Evolutionary conservation across 1,140 invertebrate species (phyloP).

Genomic region (Neelides sp.): DNA sequence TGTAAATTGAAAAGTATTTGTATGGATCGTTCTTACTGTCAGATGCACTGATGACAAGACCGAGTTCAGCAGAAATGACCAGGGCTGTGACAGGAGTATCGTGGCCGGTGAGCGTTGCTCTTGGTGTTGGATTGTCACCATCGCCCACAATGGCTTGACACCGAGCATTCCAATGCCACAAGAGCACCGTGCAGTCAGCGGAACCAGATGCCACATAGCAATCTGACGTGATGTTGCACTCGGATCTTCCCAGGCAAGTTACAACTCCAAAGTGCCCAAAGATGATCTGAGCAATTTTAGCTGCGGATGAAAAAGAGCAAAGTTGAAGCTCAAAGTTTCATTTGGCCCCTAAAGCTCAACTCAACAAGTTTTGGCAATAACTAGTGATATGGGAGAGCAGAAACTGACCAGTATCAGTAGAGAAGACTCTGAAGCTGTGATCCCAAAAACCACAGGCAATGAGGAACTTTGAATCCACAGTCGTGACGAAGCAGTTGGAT

Average conservation of each 20-base stretch:
- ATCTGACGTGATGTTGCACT: slow-evolving; percentile 96
- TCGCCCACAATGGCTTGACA: slow-evolving; percentile 94
- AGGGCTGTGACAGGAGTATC: slow-evolving; percentile 88
- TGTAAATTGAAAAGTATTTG: neutral
- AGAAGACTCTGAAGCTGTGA: slow-evolving; percentile 96
- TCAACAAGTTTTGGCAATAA: too few species aligned
- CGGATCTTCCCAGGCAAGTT: slow-evolving; percentile 87
- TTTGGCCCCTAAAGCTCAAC: too few species aligned
- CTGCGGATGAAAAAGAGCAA: slow-evolving; percentile 42
- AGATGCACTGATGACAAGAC: slow-evolving; percentile 89
- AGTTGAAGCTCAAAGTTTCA: neutral
- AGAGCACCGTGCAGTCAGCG: slow-evolving; percentile 89
- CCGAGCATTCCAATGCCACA: slow-evolving; percentile 97
- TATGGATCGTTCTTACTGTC: slow-evolving; percentile 48
- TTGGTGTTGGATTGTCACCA: slow-evolving; percentile 81
- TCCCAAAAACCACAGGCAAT: slow-evolving; percentile 99
- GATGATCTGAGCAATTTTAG: slow-evolving; percentile 94
- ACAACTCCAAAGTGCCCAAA: slow-evolving; percentile 98
- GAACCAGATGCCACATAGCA: slow-evolving; percentile 97
- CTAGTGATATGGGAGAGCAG: too few species aligned
- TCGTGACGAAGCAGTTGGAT: slow-evolving; percentile 91
- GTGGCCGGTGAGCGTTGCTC: slow-evolving; percentile 92
- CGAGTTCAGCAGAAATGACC: slow-evolving; percentile 92
- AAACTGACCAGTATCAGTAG: slow-evolving; percentile 83
- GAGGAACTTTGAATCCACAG: slow-evolving; percentile 88